Conservation (phyloP, 2,888 invertebrate species). For the Invenusta paracnida region DNA sequence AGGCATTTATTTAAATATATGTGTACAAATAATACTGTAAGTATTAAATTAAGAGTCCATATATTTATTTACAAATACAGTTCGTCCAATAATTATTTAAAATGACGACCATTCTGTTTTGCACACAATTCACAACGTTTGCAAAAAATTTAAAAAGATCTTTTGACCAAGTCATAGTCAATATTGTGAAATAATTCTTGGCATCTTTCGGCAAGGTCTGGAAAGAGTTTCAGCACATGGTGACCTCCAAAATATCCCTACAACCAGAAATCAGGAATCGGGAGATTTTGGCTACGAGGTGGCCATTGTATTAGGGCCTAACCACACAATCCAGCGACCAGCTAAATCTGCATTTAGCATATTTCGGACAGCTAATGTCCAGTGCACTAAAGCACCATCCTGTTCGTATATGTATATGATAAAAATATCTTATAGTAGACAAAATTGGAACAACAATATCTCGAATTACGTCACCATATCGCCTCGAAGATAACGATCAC, state of each 20-base stretch:
- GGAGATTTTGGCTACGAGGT: no score
- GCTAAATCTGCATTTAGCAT: slow-evolving; percentile 21
- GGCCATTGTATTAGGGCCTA: background rate
- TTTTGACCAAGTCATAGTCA: slow-evolving; percentile 15
- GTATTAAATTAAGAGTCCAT: slow-evolving; percentile 10
- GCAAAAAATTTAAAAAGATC: background rate
- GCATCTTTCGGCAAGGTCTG: slow-evolving; percentile 23
- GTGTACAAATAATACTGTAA: background rate
- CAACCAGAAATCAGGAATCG: no score
- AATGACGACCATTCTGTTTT: slow-evolving; percentile 4
- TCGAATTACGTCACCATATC: background rate
- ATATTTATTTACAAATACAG: slow-evolving; percentile 26
- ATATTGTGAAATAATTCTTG: background rate
- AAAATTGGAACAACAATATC: slow-evolving; percentile 21
- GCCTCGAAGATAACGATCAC: no score
- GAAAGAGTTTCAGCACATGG: background rate
- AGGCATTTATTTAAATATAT: slow-evolving; percentile 9
- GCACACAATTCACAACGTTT: slow-evolving; percentile 22
- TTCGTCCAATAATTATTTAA: background rate
- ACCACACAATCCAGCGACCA: background rate
- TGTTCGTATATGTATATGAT: background rate
- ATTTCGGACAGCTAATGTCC: slow-evolving; percentile 17
- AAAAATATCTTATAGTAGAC: slow-evolving; percentile 6
- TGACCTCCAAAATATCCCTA: no score
- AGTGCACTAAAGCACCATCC: background rate